These are phyloP conservation scores for Neocrepidodera transversa DNA, from an alignment of 2,888 invertebrate genomes.

Conservation along the genomic window DNA sequence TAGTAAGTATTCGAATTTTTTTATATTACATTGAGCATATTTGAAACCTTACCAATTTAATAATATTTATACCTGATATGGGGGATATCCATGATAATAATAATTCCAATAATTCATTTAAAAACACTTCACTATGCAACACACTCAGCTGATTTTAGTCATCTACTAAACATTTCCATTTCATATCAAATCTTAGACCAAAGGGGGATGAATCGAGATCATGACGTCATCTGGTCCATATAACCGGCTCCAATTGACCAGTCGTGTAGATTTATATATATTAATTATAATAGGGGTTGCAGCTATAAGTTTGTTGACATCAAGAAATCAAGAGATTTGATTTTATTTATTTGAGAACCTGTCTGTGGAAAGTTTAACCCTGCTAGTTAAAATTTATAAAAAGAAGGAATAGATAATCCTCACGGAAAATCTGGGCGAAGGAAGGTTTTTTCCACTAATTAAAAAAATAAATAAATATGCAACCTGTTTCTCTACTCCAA, in stretches of 20 bases:
- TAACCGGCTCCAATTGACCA: constrained; percentile 48
- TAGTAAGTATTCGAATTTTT: too few species aligned
- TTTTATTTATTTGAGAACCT: too few species aligned
- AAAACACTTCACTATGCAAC: constrained; percentile 10
- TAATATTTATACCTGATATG: constrained; percentile 32
- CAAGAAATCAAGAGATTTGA: too few species aligned
- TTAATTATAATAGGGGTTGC: background rate
- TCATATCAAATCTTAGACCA: constrained; percentile 32
- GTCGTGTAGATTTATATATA: constrained; percentile 17
- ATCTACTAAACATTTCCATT: constrained; percentile 29
- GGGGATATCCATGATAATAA: constrained; percentile 38
- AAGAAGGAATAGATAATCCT: too few species aligned
- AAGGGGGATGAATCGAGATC: constrained; percentile 45
- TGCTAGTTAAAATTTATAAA: too few species aligned
- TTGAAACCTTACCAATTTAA: too few species aligned
- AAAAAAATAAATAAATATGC: too few species aligned
- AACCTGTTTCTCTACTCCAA: too few species aligned
- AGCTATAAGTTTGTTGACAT: background rate
- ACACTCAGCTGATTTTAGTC: constrained; percentile 32
- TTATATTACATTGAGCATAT: too few species aligned
- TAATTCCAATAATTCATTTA: constrained; percentile 40
- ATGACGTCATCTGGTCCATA: constrained; percentile 48
- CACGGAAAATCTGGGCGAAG: too few species aligned
- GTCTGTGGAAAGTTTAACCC: too few species aligned
- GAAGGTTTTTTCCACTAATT: too few species aligned